Conservation (phyloP, 2,113 vertebrate species). For the Ceratotherium simum region DNA sequence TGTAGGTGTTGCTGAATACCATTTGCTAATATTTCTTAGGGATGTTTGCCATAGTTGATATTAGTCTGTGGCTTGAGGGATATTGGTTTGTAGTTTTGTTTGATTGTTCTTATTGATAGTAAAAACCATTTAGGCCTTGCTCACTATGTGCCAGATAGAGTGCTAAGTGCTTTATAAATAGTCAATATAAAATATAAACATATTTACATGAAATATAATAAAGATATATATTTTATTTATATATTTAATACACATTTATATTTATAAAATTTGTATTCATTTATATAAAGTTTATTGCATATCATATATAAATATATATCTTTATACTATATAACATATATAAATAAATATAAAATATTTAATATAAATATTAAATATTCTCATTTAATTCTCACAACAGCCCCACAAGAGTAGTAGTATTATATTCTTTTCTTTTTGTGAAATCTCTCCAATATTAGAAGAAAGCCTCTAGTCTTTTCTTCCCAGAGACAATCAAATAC, state of each 20-base stretch:
- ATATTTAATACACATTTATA: background rate
- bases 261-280: background rate
- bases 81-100: background rate
- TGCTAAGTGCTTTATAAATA: background rate
- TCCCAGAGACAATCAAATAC: background rate
- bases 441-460: background rate
- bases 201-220: background rate
- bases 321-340: background rate
- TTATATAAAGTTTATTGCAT: background rate
- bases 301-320: background rate
- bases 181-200: background rate
- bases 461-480: background rate
- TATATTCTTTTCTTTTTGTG: background rate
- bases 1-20: background rate
- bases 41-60: background rate
- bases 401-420: too few species aligned
- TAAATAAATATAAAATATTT: background rate
- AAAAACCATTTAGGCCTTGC: background rate
- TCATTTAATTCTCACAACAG: background rate
- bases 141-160: background rate
- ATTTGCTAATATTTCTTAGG: background rate
- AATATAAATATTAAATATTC: background rate
- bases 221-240: background rate
- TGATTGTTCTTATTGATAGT: background rate
- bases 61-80: background rate